A percentile compares a stretch with the other conserved stretches of the same genome.
These are phyloP conservation scores for Bostrychus sinensis DNA, from an alignment of 2,113 vertebrate species.

Conservation along the genomic window DNA sequence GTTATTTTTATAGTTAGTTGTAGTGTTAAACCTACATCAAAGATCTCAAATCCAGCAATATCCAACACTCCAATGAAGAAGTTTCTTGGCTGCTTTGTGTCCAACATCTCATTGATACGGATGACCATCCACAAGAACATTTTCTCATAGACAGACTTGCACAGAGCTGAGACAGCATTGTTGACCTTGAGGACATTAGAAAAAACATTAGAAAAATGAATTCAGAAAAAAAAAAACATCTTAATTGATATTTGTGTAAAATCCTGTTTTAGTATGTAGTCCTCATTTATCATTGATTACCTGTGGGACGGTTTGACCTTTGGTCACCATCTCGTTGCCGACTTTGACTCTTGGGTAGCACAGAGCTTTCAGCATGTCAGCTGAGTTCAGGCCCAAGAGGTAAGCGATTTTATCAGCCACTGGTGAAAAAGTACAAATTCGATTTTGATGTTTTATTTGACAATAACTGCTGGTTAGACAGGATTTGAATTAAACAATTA, in stretches of 20 bases:
- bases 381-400: slow-evolving; percentile 82
- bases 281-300: no score
- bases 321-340: slow-evolving; percentile 69
- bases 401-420: slow-evolving; percentile 74
- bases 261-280: no score
- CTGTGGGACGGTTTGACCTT: slow-evolving; percentile 76
- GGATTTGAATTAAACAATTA: no score
- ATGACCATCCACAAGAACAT: slow-evolving; percentile 85
- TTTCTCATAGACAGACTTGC: slow-evolving; percentile 82
- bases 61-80: slow-evolving; percentile 82
- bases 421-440: slow-evolving; percentile 24
- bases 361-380: slow-evolving; percentile 80
- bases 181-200: slow-evolving; percentile 64
- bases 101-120: slow-evolving; percentile 82
- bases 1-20: no score
- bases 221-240: no score
- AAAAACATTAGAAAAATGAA: neutral
- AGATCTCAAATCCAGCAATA: slow-evolving; percentile 84
- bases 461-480: no score
- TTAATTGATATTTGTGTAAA: no score
- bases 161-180: slow-evolving; percentile 76
- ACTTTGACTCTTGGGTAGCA: slow-evolving; percentile 78
- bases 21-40: slow-evolving; percentile 80
- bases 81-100: slow-evolving; percentile 78
- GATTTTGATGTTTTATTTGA: no score